These are phyloP conservation scores for Diabrotica balteata DNA, from an alignment of 2,888 invertebrate species.

Conservation along the genomic window DNA sequence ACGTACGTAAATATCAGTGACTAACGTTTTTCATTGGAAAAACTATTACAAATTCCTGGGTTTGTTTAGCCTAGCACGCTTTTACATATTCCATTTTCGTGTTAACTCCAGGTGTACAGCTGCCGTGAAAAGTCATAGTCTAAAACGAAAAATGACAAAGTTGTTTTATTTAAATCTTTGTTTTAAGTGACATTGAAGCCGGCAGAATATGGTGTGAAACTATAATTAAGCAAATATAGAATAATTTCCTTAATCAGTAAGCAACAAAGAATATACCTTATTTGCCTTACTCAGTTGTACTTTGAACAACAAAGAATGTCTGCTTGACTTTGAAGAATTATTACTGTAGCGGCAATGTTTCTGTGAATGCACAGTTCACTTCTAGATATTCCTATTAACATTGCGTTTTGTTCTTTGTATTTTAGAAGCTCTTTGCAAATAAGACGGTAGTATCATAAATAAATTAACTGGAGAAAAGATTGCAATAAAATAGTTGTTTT, in stretches of 20 bases:
- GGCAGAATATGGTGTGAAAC: background rate
- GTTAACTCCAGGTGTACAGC: background rate
- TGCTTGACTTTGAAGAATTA: background rate
- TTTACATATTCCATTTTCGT: conserved; percentile 3
- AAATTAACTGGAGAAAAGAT: too few species aligned
- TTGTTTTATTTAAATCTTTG: background rate
- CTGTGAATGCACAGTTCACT: too few species aligned
- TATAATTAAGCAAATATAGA: background rate
- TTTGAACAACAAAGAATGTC: background rate
- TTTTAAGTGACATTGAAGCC: conserved; percentile 2
- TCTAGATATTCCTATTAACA: too few species aligned
- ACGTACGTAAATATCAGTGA: conserved; percentile 1
- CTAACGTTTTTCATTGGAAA: conserved; percentile 4
- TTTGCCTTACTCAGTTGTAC: background rate
- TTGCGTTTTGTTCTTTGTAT: too few species aligned
- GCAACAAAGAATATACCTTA: conserved; percentile 2
- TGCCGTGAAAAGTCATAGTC: background rate
- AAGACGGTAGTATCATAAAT: too few species aligned
- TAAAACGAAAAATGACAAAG: conserved; percentile 6
- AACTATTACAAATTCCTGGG: conserved; percentile 8
- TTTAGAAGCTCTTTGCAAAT: too few species aligned
- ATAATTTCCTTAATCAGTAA: background rate
- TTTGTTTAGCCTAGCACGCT: background rate
- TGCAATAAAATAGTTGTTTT: too few species aligned
- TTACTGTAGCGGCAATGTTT: background rate